Percentiles rank a stretch among this genome's conserved stretches.
These are phyloP conservation scores for Scomber scombrus DNA, from an alignment of 2,113 vertebrate species.

Conservation along the genomic window DNA sequence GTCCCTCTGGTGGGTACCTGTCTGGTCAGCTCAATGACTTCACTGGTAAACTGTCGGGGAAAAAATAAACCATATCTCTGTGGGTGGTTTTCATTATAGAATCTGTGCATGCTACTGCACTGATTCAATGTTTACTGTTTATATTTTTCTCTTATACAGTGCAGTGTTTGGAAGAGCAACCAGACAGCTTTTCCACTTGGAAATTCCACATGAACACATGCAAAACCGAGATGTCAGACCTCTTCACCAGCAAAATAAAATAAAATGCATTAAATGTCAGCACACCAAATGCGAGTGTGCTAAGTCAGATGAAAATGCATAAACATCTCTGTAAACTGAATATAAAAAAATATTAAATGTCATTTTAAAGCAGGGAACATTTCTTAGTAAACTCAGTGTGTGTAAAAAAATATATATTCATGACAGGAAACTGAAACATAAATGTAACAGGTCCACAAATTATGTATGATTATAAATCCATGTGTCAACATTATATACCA, in stretches of 20 bases:
- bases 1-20: conserved; percentile 6
- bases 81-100: background rate
- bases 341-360: background rate
- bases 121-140: conserved; percentile 22
- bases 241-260: background rate
- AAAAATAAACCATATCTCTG: background rate
- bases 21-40: background rate
- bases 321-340: background rate
- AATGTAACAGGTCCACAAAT: too few relatives aligned
- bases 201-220: conserved; percentile 5
- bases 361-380: background rate
- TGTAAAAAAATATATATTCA: background rate
- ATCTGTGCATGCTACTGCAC: background rate
- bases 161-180: background rate
- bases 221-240: background rate
- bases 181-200: background rate
- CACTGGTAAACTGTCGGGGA: too few relatives aligned
- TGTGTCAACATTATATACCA: background rate
- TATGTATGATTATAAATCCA: too few relatives aligned
- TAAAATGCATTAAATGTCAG: background rate
- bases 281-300: too few relatives aligned
- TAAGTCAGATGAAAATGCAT: background rate
- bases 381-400: background rate
- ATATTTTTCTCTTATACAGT: background rate
- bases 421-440: background rate